Percentiles rank a stretch among this genome's conserved stretches.
Conservation (phyloP, 2,888 invertebrate genomes). For the Tetheella fluctuosa region DNA sequence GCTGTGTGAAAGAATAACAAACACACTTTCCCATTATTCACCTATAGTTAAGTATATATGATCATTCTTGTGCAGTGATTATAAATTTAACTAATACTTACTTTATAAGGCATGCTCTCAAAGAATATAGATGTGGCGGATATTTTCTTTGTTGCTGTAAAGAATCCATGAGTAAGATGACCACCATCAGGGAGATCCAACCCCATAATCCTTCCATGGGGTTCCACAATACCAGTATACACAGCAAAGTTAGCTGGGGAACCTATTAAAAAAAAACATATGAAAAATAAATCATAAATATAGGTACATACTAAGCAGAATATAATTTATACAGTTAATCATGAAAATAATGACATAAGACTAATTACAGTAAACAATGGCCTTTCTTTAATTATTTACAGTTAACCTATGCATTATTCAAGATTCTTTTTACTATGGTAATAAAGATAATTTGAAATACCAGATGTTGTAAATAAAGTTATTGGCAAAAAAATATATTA, state of each 20-base stretch:
- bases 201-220: conserved; percentile 98
- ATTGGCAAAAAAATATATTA: conserved; percentile 4
- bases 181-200: conserved; percentile 98
- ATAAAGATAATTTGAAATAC: no score
- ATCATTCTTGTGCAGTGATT: no score
- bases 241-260: conserved; percentile 99
- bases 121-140: conserved; percentile 99
- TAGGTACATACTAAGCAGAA: no score
- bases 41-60: no score
- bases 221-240: conserved; percentile 94
- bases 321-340: background rate
- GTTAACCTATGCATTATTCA: background rate
- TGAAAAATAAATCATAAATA: no score
- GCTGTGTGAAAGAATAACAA: no score
- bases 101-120: conserved; percentile 99
- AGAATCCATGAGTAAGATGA: conserved; percentile 96
- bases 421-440: background rate
- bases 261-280: conserved; percentile 67
- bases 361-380: background rate
- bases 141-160: conserved; percentile 94
- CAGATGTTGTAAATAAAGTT: background rate
- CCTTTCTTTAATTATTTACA: background rate
- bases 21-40: no score
- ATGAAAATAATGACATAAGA: background rate
- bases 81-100: conserved; percentile 52